Evolutionary conservation across 2,888 invertebrate species (phyloP).

Genomic region (Glyphotaelius pellucidus): DNA sequence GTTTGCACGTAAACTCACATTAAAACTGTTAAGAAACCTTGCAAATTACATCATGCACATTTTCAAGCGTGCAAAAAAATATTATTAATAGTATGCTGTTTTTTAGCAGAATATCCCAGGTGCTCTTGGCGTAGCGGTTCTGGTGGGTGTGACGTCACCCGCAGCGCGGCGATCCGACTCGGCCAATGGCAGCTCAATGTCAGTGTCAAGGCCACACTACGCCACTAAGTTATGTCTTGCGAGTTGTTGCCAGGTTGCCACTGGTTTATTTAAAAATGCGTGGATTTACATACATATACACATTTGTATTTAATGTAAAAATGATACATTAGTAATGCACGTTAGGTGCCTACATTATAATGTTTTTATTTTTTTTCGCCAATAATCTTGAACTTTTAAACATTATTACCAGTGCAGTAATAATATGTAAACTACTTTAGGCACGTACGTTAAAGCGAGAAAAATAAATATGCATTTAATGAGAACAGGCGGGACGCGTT

Average conservation of each 20-base stretch:
- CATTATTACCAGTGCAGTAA: too few relatives aligned
- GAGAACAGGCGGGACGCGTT: too few relatives aligned
- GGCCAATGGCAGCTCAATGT: constrained; percentile 60
- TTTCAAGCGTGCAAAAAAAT: not conserved
- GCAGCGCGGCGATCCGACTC: not conserved
- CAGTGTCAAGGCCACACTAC: constrained; percentile 62
- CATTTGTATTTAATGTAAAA: not conserved
- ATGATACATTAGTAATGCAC: not conserved
- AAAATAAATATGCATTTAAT: too few relatives aligned
- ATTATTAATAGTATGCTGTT: not conserved
- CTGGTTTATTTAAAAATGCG: not conserved
- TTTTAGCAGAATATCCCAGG: not conserved
- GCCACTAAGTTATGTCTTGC: not conserved
- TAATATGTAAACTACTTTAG: too few relatives aligned
- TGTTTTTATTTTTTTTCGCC: too few relatives aligned
- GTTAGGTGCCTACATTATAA: too few relatives aligned
- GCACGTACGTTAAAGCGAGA: too few relatives aligned
- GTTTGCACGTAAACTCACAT: not conserved
- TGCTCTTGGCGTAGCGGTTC: not conserved
- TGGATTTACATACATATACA: not conserved
- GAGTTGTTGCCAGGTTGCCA: not conserved
- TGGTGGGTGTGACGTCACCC: not conserved
- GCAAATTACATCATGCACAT: not conserved
- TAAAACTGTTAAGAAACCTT: not conserved
- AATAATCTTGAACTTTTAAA: too few relatives aligned